Evolutionary conservation across 1,140 invertebrate species (phyloP).

Genomic region (Drosophila ananassae): DNA sequence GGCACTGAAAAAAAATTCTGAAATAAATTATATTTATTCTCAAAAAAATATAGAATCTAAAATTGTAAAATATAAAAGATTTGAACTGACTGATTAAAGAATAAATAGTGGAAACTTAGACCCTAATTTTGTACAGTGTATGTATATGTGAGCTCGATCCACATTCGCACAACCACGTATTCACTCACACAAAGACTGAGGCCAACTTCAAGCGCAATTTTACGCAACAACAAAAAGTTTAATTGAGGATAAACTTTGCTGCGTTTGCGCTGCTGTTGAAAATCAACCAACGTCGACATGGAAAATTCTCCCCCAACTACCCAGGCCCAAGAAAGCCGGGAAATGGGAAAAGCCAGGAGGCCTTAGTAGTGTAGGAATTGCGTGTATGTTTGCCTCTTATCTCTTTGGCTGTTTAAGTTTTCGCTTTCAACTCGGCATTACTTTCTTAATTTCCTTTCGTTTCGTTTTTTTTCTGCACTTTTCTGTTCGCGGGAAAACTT

Average conservation of each 20-base stretch:
- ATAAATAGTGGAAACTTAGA: not conserved
- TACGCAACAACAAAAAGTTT: conserved; percentile 80
- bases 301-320: conserved; percentile 39
- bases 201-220: conserved; percentile 65
- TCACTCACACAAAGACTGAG: conserved; percentile 46
- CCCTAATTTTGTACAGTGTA: not conserved
- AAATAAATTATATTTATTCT: not conserved
- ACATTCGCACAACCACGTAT: conserved; percentile 12
- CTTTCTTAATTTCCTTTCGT: conserved; percentile 48
- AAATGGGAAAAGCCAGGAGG: conserved; percentile 16
- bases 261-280: conserved; percentile 79
- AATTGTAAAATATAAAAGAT: no score
- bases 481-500: conserved; percentile 29
- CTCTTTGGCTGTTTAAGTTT: conserved; percentile 56
- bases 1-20: conserved; percentile 7
- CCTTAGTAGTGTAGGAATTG: conserved; percentile 41
- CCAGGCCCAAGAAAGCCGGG: conserved; percentile 23
- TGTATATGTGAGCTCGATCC: conserved; percentile 17
- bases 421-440: conserved; percentile 53
- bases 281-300: conserved; percentile 67
- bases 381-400: conserved; percentile 53
- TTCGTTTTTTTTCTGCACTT: conserved; percentile 1
- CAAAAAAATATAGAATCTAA: no score
- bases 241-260: conserved; percentile 80
- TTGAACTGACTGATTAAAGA: no score